phyloP scores from a whole-genome alignment of 1,140 invertebrate species.

The Myzus persicae region DNA sequence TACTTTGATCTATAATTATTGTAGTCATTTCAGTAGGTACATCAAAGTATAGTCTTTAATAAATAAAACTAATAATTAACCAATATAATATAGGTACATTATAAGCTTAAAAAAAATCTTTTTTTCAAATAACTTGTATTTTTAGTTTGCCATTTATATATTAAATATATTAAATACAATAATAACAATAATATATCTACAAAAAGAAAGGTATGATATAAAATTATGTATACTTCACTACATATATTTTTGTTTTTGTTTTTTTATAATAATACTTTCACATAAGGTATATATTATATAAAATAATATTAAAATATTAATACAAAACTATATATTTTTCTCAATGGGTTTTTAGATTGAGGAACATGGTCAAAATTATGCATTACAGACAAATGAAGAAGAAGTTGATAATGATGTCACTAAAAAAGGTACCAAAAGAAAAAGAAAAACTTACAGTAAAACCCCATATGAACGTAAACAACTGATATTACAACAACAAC shows the following conservation, averaged over 20 bases:
- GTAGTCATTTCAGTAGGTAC: not conserved
- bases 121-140: constrained; percentile 16
- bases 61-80: constrained; percentile 4
- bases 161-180: not conserved
- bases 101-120: not conserved
- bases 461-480: too few species aligned
- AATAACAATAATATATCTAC: not conserved
- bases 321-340: not conserved
- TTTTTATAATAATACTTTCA: too few species aligned
- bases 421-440: not conserved
- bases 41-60: not conserved
- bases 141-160: not conserved
- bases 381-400: constrained; percentile 11
- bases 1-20: not conserved
- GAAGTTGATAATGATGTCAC: constrained; percentile 8
- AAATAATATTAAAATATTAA: not conserved
- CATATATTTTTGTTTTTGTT: too few species aligned
- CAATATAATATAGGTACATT: constrained; percentile 12
- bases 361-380: not conserved
- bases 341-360: not conserved
- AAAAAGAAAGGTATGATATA: constrained; percentile 3
- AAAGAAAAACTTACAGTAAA: too few species aligned
- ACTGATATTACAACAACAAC: too few species aligned
- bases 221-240: too few species aligned
- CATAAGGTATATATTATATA: too few species aligned